Conservation (phyloP, 2,113 vertebrate genomes). For the Gasterosteus aculeatus region DNA sequence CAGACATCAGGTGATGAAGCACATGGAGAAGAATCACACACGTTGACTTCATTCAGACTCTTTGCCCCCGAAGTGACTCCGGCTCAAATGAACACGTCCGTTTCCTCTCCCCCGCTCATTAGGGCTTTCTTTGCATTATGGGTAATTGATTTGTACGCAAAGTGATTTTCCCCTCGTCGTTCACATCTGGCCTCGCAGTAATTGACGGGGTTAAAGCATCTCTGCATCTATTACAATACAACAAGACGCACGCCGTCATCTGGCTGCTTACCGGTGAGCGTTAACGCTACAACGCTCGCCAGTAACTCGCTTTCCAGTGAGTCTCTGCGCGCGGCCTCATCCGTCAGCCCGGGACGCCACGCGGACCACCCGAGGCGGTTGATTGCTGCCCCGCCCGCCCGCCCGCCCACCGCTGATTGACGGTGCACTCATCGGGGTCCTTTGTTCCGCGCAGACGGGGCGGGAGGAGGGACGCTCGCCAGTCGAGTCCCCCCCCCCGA, state of each 20-base stretch:
- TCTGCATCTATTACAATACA: conserved; percentile 27
- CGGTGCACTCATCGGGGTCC: conserved; percentile 9
- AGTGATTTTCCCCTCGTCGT: conserved; percentile 28
- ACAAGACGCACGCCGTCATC: conserved; percentile 34
- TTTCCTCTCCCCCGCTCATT: conserved; percentile 29
- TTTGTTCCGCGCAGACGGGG: conserved; percentile 14
- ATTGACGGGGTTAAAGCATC: conserved; percentile 38
- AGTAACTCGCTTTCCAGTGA: no score
- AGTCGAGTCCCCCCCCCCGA: not conserved
- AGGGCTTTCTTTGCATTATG: conserved; percentile 17
- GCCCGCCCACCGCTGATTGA: conserved; percentile 19
- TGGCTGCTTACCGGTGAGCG: not conserved
- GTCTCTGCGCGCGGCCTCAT: not conserved
- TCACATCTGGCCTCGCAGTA: conserved; percentile 11
- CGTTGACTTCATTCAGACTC: not conserved
- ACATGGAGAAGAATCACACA: not conserved
- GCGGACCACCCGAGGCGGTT: conserved; percentile 40
- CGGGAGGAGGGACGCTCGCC: not conserved
- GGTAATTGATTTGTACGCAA: conserved; percentile 38
- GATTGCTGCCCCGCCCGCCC: conserved; percentile 24
- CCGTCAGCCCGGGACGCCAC: not conserved
- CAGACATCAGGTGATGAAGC: not conserved
- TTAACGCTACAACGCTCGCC: no score
- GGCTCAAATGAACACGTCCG: not conserved
- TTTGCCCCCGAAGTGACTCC: not conserved